These are phyloP conservation scores for Hydrotaea cyrtoneurina DNA, from an alignment of 2,888 invertebrate species.

Conservation along the genomic window DNA sequence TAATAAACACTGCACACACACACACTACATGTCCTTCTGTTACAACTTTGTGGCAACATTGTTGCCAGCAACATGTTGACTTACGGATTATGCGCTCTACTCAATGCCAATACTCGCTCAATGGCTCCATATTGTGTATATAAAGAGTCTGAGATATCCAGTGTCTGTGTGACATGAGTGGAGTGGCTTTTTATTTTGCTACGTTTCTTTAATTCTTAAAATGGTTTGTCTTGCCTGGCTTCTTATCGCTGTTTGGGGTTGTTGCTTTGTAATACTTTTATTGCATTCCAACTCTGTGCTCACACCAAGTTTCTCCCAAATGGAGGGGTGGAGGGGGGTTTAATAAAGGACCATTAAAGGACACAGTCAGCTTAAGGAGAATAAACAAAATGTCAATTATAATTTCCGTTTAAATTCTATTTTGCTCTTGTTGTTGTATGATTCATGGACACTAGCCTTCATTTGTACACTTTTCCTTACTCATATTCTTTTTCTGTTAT, in stretches of 20 bases:
- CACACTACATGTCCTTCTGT: background rate
- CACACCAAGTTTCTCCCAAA: background rate
- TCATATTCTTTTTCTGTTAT: no score
- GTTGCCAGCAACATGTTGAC: conserved; percentile 62
- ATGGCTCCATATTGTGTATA: no score
- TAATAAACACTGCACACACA: conserved; percentile 17
- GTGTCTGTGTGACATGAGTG: conserved; percentile 9
- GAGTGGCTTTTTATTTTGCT: conserved; percentile 25
- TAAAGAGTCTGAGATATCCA: no score
- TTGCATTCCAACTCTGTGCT: conserved; percentile 44
- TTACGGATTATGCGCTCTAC: conserved; percentile 59
- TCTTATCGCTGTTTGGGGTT: background rate
- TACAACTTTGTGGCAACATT: conserved; percentile 48
- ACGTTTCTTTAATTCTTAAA: conserved; percentile 26
- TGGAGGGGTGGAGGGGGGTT: conserved; percentile 47
- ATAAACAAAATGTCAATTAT: conserved; percentile 68
- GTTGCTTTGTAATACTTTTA: conserved; percentile 31
- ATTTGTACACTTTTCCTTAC: background rate
- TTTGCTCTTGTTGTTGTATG: background rate
- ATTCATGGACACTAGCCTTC: background rate
- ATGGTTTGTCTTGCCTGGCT: background rate
- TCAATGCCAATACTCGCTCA: no score
- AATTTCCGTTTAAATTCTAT: conserved; percentile 66
- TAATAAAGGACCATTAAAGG: conserved; percentile 66
- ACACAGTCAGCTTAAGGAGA: conserved; percentile 62